These are phyloP conservation scores for Lasiurus borealis DNA, from an alignment of 2,113 vertebrate genomes.

Conservation along the genomic window DNA sequence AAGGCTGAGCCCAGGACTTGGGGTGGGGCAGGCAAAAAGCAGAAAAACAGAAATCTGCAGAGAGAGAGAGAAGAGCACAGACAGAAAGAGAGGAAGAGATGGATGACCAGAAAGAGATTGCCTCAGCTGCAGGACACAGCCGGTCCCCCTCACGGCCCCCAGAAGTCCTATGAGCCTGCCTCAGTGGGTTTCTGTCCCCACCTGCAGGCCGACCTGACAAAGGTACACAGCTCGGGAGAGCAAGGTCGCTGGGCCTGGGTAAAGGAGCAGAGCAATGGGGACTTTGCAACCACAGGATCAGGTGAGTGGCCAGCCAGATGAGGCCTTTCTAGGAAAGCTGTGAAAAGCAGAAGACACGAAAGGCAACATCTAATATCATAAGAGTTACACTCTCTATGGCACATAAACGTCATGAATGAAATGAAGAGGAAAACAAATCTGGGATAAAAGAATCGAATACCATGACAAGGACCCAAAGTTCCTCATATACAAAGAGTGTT, in stretches of 20 bases:
- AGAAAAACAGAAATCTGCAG: constrained; percentile 49
- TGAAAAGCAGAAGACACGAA: not conserved
- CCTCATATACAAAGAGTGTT: not conserved
- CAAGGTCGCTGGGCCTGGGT: not conserved
- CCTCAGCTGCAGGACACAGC: not conserved
- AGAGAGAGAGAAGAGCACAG: not conserved
- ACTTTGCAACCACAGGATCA: not conserved
- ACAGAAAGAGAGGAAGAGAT: not conserved
- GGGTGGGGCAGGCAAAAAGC: not conserved
- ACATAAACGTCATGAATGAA: not conserved
- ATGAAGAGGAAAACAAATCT: not conserved
- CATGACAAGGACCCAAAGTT: not conserved
- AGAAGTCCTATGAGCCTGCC: not conserved
- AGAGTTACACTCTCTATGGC: not conserved
- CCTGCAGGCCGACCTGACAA: not conserved
- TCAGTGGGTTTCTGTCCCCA: not conserved
- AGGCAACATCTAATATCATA: not conserved
- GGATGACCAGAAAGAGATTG: not conserved
- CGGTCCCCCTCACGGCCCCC: not conserved
- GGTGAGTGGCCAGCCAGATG: not conserved
- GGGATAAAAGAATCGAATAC: not conserved
- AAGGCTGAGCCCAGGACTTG: constrained; percentile 20
- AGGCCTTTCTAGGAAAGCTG: not conserved
- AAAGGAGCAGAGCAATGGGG: not conserved
- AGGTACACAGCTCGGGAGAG: not conserved